Evolutionary conservation across 2,888 invertebrate genomes (phyloP).

Genomic region (Serrognathus titanus): DNA sequence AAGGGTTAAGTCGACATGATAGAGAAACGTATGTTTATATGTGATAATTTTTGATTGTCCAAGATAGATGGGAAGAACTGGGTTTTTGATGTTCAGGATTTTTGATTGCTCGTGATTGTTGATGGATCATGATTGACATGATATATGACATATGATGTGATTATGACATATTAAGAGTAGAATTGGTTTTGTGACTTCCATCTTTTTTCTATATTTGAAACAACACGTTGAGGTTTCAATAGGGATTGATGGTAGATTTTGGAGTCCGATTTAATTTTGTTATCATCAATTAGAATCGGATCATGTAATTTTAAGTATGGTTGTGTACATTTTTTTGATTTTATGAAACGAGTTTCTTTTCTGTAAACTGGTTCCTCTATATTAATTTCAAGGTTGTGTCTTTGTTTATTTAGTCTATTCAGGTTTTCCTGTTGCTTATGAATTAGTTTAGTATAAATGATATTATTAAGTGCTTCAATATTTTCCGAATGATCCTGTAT

Average conservation of each 20-base stretch:
- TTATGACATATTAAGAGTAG: not conserved
- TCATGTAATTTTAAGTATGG: not conserved
- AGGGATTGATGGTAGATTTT: slow-evolving; percentile 3
- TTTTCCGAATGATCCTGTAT: slow-evolving; percentile 7
- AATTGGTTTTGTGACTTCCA: not conserved
- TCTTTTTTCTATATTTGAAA: not conserved
- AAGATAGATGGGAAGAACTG: not conserved
- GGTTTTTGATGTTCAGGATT: not conserved
- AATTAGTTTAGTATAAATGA: not conserved
- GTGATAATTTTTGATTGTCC: not conserved
- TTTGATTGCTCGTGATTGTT: not conserved
- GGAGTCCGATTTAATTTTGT: not conserved
- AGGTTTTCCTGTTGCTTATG: slow-evolving; percentile 3
- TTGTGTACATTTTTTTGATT: not conserved
- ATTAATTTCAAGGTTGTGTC: not conserved
- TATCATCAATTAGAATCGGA: not conserved
- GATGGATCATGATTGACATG: not conserved
- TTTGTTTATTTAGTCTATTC: not conserved
- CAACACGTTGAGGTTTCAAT: not conserved
- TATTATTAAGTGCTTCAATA: not conserved
- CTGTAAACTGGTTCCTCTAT: not conserved
- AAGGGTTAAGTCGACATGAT: not conserved
- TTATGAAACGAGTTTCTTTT: slow-evolving; percentile 1
- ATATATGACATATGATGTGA: no score
- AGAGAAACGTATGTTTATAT: not conserved